Evolutionary conservation across 23 tunicate species (phyloP).

Genomic region (Trididemnum clinides): DNA sequence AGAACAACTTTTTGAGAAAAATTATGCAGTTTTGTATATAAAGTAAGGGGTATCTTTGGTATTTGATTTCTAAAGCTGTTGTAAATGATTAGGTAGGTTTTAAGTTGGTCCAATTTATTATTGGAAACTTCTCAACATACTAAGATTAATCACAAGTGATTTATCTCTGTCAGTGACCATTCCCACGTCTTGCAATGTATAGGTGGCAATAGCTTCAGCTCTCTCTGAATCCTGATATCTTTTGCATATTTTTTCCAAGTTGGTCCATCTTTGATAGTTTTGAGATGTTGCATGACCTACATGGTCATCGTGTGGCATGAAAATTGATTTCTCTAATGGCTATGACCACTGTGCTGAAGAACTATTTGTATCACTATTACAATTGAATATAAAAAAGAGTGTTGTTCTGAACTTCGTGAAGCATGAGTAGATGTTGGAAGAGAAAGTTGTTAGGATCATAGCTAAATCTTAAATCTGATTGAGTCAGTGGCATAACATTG

Average conservation of each 20-base stretch:
- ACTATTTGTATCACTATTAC: not conserved
- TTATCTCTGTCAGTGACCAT: conserved; percentile 9
- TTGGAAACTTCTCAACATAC: not conserved
- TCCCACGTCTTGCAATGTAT: conserved; percentile 40
- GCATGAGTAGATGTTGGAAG: not conserved
- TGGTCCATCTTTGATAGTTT: conserved; percentile 18
- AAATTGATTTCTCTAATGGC: not conserved
- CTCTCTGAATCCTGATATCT: conserved; percentile 37
- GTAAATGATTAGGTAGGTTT: not conserved
- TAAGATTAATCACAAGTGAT: conserved; percentile 4
- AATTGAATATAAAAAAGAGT: not conserved
- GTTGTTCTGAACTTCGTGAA: conserved; percentile 1
- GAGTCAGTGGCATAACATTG: not conserved
- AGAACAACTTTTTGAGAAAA: too few species aligned
- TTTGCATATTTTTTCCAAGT: conserved; percentile 29
- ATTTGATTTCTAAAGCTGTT: not conserved
- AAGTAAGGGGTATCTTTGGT: conserved; percentile 5
- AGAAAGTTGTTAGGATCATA: not conserved
- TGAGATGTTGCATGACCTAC: not conserved
- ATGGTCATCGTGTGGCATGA: not conserved
- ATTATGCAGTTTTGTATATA: not conserved
- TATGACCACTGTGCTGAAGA: not conserved
- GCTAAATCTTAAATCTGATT: conserved; percentile 4
- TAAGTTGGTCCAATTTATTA: not conserved
- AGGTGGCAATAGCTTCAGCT: conserved; percentile 41